Percentiles rank a stretch among this genome's conserved stretches.
Conservation (phyloP, 2,888 invertebrate genomes). For the Eupithecia vulgata region DNA sequence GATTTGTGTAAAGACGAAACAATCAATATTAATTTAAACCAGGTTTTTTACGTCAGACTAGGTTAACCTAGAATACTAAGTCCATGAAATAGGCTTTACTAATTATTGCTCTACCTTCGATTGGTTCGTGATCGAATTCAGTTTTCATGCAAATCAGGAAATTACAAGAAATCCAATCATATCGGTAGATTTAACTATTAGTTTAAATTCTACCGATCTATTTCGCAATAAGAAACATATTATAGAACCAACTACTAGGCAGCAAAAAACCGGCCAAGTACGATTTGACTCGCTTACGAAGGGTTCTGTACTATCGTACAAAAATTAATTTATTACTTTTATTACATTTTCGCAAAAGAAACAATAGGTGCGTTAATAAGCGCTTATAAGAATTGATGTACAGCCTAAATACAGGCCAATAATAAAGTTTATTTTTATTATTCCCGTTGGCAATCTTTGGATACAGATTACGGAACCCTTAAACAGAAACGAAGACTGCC, state of each 20-base stretch:
- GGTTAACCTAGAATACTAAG: background rate
- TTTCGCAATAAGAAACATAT: background rate
- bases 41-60: background rate
- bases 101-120: background rate
- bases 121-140: slow-evolving; percentile 8
- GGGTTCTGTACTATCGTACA: background rate
- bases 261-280: background rate
- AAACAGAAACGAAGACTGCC: background rate
- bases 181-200: background rate
- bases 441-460: background rate
- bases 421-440: background rate
- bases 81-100: background rate
- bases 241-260: background rate
- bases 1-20: background rate
- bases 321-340: too few species aligned
- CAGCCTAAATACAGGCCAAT: background rate
- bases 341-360: too few species aligned
- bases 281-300: background rate
- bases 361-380: too few species aligned
- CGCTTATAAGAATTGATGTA: too few species aligned
- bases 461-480: background rate
- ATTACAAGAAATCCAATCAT: background rate
- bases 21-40: background rate
- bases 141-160: slow-evolving; percentile 8
- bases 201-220: background rate